phyloP scores from a whole-genome alignment of 1,140 invertebrate species.

The Drosophila parabipectinata region DNA sequence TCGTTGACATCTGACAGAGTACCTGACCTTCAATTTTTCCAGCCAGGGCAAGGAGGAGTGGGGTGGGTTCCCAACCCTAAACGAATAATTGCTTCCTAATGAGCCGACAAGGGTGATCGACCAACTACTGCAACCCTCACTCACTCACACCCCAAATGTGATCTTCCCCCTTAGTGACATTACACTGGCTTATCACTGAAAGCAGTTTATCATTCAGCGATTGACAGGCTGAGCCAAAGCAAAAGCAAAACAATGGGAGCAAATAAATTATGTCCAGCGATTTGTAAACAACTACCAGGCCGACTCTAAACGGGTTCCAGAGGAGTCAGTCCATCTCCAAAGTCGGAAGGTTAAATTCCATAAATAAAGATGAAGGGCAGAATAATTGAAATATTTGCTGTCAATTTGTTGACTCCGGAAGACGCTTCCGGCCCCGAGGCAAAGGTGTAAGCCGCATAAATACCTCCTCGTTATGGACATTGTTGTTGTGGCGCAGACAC shows the following conservation, averaged over 20 bases:
- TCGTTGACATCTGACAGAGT: slow-evolving; percentile 66
- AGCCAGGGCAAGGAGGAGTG: slow-evolving; percentile 23
- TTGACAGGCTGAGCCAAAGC: slow-evolving; percentile 57
- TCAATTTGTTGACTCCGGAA: slow-evolving; percentile 75
- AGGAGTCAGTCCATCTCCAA: slow-evolving; percentile 26
- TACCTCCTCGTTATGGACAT: slow-evolving; percentile 69
- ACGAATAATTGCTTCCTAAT: slow-evolving; percentile 77
- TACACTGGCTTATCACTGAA: slow-evolving; percentile 48
- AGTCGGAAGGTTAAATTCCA: slow-evolving; percentile 33
- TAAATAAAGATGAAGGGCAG: slow-evolving; percentile 61
- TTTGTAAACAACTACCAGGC: slow-evolving; percentile 70
- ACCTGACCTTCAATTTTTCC: slow-evolving; percentile 71
- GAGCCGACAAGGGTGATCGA: slow-evolving; percentile 40
- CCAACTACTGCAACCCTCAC: slow-evolving; percentile 16
- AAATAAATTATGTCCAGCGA: slow-evolving; percentile 77
- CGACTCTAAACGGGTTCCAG: slow-evolving; percentile 7
- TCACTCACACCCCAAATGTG: slow-evolving; percentile 3
- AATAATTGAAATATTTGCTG: slow-evolving; percentile 81
- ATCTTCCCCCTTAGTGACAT: slow-evolving; percentile 2
- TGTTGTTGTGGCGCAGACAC: slow-evolving; percentile 44
- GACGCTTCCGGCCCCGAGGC: slow-evolving; percentile 51
- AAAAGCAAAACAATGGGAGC: slow-evolving; percentile 54
- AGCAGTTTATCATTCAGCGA: slow-evolving; percentile 75
- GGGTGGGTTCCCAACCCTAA: slow-evolving; percentile 62
- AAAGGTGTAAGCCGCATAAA: slow-evolving; percentile 78